These are phyloP conservation scores for Amblyraja radiata DNA, from an alignment of 2,797 vertebrate genomes.

Conservation along the genomic window DNA sequence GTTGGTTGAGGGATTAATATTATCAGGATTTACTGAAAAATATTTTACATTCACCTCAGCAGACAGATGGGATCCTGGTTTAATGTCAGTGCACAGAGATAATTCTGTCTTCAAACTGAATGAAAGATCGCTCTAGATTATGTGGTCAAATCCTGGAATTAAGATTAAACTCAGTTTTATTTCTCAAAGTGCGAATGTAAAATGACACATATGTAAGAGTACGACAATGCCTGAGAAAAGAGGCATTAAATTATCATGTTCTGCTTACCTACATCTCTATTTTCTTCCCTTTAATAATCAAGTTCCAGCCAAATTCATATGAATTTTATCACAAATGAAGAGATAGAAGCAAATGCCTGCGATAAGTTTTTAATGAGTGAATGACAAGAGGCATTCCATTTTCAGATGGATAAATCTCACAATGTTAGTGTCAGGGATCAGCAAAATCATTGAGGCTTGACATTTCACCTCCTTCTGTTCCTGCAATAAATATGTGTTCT, in stretches of 20 bases:
- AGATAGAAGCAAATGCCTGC: background rate
- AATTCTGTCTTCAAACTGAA: background rate
- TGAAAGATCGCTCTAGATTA: background rate
- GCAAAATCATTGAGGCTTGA: background rate
- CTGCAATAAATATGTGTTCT: constrained; percentile 47
- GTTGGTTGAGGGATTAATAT: background rate
- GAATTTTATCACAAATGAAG: too few relatives aligned
- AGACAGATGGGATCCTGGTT: background rate
- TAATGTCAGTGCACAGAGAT: background rate
- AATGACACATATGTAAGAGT: background rate
- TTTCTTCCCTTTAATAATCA: background rate
- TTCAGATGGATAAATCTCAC: background rate
- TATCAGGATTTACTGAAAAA: background rate
- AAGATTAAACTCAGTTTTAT: background rate
- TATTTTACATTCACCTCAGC: background rate
- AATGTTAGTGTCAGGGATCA: background rate
- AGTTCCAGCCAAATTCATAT: background rate
- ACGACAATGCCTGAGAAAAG: background rate
- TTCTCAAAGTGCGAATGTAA: background rate
- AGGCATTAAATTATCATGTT: background rate
- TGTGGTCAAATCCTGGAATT: background rate
- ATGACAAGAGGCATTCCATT: background rate
- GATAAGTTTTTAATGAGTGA: background rate
- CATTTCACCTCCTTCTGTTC: constrained; percentile 35
- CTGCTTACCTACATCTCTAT: background rate